Conservation (phyloP, 2,797 vertebrate genomes). For the Danionella dracula region DNA sequence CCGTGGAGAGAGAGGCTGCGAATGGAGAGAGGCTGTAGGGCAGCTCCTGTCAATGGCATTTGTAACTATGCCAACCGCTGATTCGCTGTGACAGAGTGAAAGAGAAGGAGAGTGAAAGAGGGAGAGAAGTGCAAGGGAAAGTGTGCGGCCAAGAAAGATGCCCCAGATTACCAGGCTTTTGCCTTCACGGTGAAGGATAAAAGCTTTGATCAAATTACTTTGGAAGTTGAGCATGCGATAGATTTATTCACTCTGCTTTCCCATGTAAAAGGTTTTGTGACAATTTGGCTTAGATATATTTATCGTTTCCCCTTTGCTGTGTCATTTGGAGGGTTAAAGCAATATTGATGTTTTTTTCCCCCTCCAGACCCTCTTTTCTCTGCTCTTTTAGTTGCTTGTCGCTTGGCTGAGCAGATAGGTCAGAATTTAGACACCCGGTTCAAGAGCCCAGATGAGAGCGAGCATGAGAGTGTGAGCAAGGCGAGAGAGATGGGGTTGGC, state of each 20-base stretch:
- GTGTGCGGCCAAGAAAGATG: constrained; percentile 17
- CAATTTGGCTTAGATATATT: not conserved
- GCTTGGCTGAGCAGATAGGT: constrained; percentile 44
- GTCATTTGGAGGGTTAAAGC: constrained; percentile 6
- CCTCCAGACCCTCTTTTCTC: constrained; percentile 3
- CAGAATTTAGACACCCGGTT: constrained; percentile 29
- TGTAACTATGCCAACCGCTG: constrained; percentile 21
- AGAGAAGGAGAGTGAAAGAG: constrained; percentile 4
- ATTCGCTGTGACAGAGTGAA: constrained; percentile 27
- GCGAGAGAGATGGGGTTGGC: not conserved
- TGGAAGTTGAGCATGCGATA: not conserved
- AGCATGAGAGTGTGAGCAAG: constrained; percentile 6
- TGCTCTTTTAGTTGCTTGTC: constrained; percentile 19
- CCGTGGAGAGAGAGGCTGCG: not conserved
- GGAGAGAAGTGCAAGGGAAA: constrained; percentile 8
- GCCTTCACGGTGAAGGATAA: constrained; percentile 14
- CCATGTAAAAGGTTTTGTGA: not conserved
- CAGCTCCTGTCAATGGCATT: constrained; percentile 30
- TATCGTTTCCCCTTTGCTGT: not conserved
- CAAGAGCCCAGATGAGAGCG: constrained; percentile 10
- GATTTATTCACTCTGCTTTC: not conserved
- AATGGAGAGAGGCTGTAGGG: constrained; percentile 3
- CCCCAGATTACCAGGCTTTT: constrained; percentile 13
- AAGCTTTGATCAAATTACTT: constrained; percentile 23
- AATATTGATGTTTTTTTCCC: constrained; percentile 2